Evolutionary conservation across 2,888 invertebrate species (phyloP).

Genomic region (Zygogramma bicolorata): DNA sequence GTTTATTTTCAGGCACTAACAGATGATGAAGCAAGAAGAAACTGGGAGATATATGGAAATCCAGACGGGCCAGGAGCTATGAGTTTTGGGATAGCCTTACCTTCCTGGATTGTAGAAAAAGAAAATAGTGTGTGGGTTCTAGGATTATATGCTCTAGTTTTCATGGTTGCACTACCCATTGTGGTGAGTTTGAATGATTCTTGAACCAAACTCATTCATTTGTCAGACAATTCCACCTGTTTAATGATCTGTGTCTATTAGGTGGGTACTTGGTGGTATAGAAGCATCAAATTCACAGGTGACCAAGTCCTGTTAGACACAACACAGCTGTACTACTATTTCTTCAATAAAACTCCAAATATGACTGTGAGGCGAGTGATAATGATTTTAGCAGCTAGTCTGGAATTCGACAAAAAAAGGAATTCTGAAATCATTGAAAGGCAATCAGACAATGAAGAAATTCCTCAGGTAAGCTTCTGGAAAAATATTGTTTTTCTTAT

Average conservation of each 20-base stretch:
- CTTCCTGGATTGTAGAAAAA: slow-evolving; percentile 99
- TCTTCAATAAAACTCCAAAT: slow-evolving; percentile 94
- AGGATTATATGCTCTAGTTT: slow-evolving; percentile 93
- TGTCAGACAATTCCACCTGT: neutral
- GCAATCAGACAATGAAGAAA: slow-evolving; percentile 93
- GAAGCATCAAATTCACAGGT: slow-evolving; percentile 95
- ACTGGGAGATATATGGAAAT: slow-evolving; percentile 99
- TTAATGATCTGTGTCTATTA: slow-evolving; percentile 51
- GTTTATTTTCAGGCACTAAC: slow-evolving; percentile 81
- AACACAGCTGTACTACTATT: slow-evolving; percentile 95
- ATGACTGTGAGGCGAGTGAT: slow-evolving; percentile 95
- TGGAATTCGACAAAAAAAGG: slow-evolving; percentile 94
- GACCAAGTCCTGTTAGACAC: slow-evolving; percentile 97
- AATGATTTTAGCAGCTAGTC: slow-evolving; percentile 96
- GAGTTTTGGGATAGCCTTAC: slow-evolving; percentile 98
- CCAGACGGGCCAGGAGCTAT: slow-evolving; percentile 99
- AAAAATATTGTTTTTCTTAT: no score
- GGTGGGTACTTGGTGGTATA: slow-evolving; percentile 99
- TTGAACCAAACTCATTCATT: slow-evolving; percentile 3
- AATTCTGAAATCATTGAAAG: slow-evolving; percentile 95
- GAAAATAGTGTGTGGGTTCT: slow-evolving; percentile 99
- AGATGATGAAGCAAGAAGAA: slow-evolving; percentile 95
- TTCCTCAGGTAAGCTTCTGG: slow-evolving; percentile 71
- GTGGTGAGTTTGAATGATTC: slow-evolving; percentile 71
- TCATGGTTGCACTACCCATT: slow-evolving; percentile 96